A percentile compares a stretch with the other conserved stretches of the same genome.
Conservation (phyloP, 2,888 invertebrate genomes). For the Xylocampa areola region DNA sequence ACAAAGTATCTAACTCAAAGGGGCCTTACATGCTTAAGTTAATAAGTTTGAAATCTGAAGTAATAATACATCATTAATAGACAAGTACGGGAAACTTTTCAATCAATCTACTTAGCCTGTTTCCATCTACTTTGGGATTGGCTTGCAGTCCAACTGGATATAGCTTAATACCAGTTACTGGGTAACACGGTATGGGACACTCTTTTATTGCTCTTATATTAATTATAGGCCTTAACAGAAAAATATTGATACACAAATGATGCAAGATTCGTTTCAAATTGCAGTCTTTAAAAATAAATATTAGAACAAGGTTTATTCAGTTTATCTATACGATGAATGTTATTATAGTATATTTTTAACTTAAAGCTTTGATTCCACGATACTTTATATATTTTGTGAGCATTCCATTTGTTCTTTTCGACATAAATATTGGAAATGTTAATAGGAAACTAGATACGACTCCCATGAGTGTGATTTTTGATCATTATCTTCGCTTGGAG, state of each 20-base stretch:
- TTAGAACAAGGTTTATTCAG: slow-evolving; percentile 33
- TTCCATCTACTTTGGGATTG: too few species aligned
- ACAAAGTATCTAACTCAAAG: too few species aligned
- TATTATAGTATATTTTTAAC: slow-evolving; percentile 1
- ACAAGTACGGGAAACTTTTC: too few species aligned
- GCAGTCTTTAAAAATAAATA: slow-evolving; percentile 37
- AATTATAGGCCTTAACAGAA: slow-evolving; percentile 26
- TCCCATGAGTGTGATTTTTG: slow-evolving; percentile 52
- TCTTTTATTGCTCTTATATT: too few species aligned
- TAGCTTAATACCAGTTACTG: too few species aligned
- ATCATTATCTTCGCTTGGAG: slow-evolving; percentile 48
- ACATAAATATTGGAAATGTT: slow-evolving; percentile 34
- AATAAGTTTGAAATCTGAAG: too few species aligned
- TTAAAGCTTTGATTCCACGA: slow-evolving; percentile 1
- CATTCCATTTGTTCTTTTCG: neutral
- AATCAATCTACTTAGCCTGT: too few species aligned
- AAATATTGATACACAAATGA: slow-evolving; percentile 21
- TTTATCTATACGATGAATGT: slow-evolving; percentile 24
- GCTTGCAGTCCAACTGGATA: too few species aligned
- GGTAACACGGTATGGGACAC: neutral
- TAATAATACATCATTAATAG: too few species aligned
- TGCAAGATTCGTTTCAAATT: slow-evolving; percentile 15
- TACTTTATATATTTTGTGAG: neutral
- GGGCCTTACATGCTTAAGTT: too few species aligned
- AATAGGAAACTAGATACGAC: slow-evolving; percentile 44